These are phyloP conservation scores for Nesidiocoris tenuis DNA, from an alignment of 2,888 invertebrate species.

Conservation along the genomic window DNA sequence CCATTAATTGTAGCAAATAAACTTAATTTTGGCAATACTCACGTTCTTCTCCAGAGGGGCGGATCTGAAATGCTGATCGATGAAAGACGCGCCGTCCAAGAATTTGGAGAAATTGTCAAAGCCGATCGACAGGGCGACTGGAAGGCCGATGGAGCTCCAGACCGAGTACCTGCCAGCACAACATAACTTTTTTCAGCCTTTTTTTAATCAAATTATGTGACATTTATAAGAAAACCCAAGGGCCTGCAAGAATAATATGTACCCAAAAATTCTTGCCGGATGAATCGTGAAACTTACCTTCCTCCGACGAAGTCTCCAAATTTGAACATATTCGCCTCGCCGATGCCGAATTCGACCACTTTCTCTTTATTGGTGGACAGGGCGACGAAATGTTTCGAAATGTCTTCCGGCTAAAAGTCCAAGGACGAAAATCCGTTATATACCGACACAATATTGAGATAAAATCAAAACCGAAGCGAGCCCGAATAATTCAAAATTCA, in stretches of 20 bases:
- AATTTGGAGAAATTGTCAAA: conserved; percentile 92
- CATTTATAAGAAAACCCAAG: no score
- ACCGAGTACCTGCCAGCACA: conserved; percentile 67
- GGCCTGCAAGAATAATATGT: no score
- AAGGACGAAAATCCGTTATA: no score
- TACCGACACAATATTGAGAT: no score
- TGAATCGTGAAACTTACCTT: conserved; percentile 57
- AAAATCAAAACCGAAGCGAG: no score
- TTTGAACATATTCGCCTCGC: conserved; percentile 96
- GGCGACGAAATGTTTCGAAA: conserved; percentile 85
- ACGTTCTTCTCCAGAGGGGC: conserved; percentile 91
- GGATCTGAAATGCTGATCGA: conserved; percentile 89
- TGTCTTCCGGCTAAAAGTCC: conserved; percentile 10
- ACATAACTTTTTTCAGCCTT: not conserved
- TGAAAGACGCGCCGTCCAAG: conserved; percentile 84
- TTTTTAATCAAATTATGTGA: no score
- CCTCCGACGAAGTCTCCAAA: conserved; percentile 99
- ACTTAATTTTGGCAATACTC: conserved; percentile 53
- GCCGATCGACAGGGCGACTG: conserved; percentile 90
- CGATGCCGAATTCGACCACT: conserved; percentile 97
- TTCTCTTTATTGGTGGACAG: conserved; percentile 92
- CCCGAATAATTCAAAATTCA: no score
- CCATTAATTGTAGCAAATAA: no score
- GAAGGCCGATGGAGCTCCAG: conserved; percentile 99
- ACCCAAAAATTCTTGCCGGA: no score